Percentiles rank a stretch among this genome's conserved stretches.
Evolutionary conservation across 2,797 vertebrate species (phyloP).

Genomic region (Acrocephalus scirpaceus): DNA sequence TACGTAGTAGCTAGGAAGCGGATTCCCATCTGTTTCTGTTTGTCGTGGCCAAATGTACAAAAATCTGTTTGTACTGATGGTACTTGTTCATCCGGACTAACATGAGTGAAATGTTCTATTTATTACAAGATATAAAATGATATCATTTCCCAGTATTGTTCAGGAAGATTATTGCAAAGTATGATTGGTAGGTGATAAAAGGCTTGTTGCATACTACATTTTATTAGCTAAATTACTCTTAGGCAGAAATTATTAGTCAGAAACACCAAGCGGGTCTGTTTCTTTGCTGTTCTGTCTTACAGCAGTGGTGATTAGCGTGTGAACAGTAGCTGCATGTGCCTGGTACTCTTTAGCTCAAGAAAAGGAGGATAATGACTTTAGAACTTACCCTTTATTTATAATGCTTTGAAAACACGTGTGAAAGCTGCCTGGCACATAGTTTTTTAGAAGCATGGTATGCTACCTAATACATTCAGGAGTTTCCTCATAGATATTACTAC

Average conservation of each 20-base stretch:
- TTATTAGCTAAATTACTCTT: background rate
- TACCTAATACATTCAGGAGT: background rate
- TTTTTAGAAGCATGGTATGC: background rate
- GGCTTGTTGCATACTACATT: background rate
- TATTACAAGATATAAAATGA: background rate
- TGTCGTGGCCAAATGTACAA: constrained; percentile 29
- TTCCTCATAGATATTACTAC: background rate
- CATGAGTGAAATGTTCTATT: background rate
- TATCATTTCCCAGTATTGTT: background rate
- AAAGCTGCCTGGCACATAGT: background rate
- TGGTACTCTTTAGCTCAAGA: constrained; percentile 31
- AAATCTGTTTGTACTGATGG: constrained; percentile 34
- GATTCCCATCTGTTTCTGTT: constrained; percentile 45
- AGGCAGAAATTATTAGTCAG: background rate
- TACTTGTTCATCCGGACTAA: background rate
- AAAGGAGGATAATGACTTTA: constrained; percentile 29
- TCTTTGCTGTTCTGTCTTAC: background rate
- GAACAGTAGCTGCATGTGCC: background rate
- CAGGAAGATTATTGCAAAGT: background rate
- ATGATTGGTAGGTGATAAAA: background rate
- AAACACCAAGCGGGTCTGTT: background rate
- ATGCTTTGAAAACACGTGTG: constrained; percentile 5
- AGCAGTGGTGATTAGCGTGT: constrained; percentile 6
- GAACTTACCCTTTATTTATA: constrained; percentile 36
- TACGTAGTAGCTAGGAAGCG: background rate